Evolutionary conservation across 2,888 invertebrate genomes (phyloP).

Genomic region (Calephelis perditalis): DNA sequence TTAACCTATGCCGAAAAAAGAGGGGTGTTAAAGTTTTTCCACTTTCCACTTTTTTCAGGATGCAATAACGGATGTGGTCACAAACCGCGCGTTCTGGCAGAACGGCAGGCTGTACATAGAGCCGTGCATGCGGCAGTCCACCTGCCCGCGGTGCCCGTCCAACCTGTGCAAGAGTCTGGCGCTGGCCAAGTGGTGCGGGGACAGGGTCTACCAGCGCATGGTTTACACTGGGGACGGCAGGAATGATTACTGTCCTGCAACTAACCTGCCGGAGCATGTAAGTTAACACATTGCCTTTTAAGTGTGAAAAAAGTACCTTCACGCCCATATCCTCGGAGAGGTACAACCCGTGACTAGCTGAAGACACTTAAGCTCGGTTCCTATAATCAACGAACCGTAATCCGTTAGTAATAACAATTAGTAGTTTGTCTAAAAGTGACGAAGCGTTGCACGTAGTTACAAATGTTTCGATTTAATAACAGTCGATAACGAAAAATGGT

Average conservation of each 20-base stretch:
- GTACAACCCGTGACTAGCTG: too few relatives aligned
- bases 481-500: too few relatives aligned
- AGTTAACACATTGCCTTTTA: conserved; percentile 31
- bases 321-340: too few relatives aligned
- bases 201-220: conserved; percentile 35
- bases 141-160: conserved; percentile 50
- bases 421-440: too few relatives aligned
- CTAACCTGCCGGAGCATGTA: conserved; percentile 47
- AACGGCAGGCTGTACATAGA: conserved; percentile 56
- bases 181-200: conserved; percentile 47
- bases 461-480: too few relatives aligned
- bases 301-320: too few relatives aligned
- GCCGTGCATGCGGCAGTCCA: conserved; percentile 59
- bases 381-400: too few relatives aligned
- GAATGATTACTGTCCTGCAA: conserved; percentile 62
- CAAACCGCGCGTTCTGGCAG: conserved; percentile 61
- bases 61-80: conserved; percentile 49
- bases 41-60: conserved; percentile 40
- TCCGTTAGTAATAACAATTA: too few relatives aligned
- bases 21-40: too few relatives aligned
- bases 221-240: conserved; percentile 61
- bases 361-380: too few relatives aligned
- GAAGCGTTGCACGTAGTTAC: too few relatives aligned
- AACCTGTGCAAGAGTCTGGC: conserved; percentile 67
- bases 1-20: too few relatives aligned